Base-by-base conservation (phyloP, 2,888 invertebrate genomes). In the Tetragonula carbonaria region DNA sequence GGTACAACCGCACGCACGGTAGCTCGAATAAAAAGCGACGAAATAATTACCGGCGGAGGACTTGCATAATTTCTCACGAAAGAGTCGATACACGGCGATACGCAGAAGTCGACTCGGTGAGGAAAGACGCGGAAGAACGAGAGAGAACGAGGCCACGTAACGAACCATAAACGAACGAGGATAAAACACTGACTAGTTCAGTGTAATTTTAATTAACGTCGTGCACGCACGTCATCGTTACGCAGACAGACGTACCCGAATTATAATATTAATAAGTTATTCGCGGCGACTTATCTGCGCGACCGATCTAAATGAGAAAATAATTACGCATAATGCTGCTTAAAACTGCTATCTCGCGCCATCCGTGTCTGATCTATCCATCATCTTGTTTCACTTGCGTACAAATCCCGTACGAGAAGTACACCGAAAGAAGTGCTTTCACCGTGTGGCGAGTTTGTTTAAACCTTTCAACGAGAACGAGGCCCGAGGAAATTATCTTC, bases 41-140 rank as follows among this genome's bases (percentile, higher is more conserved):
- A 80, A 80, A 74, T 89, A 90, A 88, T 90, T 81, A 89, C 82
- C 86, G 86, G 76, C 82, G 66, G 70, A 23, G 75, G 70, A 75
- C 82, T 82, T 68, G 84, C 87, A 85, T 90, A 88, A 89, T 90
- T 87, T 87, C 82, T 82, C 88, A 83, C 84, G 85, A 88, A 84
- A 84, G 80, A 59, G 75, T 53, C 77, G 67, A 75, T 85, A 75
- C 65, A 33, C 67, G 67, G n/a, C 66, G 63, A 18, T 21, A 18
- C 21, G 33, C 51, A 62, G 63, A 59, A 63, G 23, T 16, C 45
- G 76, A 63, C n/a, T 38, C 55, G 76, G 57, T 21, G 74, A 18
- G 45, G 18, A 62, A 33, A 45, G 21, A 13, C 18, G 21, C 21
- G 38, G 18, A 18, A 16, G 51, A 51, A 63, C 14, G 51, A 57